Base-by-base conservation (phyloP, 92 coral and sea anemone species). In the Muricea muricata region DNA sequence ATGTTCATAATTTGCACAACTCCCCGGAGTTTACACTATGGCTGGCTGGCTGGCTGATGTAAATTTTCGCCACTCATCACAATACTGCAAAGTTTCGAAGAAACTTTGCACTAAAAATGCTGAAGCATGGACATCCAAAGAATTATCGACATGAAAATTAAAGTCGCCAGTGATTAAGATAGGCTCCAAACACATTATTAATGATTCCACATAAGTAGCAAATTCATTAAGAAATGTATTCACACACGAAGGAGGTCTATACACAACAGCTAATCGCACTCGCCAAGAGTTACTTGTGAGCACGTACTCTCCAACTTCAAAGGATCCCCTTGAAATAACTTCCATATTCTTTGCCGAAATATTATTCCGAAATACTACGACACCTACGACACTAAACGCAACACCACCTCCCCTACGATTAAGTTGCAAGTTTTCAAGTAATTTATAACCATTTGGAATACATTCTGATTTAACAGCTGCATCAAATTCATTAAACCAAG, bases 201-300 rank as follows among this genome's bases (percentile, higher is more conserved):
- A 60, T 25, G 68, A 60, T 30, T 60, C 68, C 68, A 60, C 34
- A 15, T 60, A 60, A 25, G 33, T 30, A 60, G 68, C 68, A 60
- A 60, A 60, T 30, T 60, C 68, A 25, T 25, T 60, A 60, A 60
- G 35, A 30, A 60, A 30, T 25, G 34, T 60, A 30, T 60, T 60
- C 34, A 30, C 35, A 25, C 35, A 30, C 33, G 35, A 60, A 25
- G 68, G 68, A 60, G 68, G 68, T 25, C 68, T 25, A 30, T 29
- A 60, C 13, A 60, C 68, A 60, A 60, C 35, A 60, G 68, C 68
- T 30, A 60, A 30, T 30, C 70, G 70, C 39, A 54, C n/a, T 30
- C 70, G 70, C 70, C 70, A 63, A 28, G 70, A 63, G 39, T 63
- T 32, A 28, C 39, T 63, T 29, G 70, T 63, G 13, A 63, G 70